A percentile compares a stretch with the other conserved stretches of the same genome.
Evolutionary conservation across 1,140 invertebrate genomes (phyloP).

Genomic region (Drosophila chauvacae): DNA sequence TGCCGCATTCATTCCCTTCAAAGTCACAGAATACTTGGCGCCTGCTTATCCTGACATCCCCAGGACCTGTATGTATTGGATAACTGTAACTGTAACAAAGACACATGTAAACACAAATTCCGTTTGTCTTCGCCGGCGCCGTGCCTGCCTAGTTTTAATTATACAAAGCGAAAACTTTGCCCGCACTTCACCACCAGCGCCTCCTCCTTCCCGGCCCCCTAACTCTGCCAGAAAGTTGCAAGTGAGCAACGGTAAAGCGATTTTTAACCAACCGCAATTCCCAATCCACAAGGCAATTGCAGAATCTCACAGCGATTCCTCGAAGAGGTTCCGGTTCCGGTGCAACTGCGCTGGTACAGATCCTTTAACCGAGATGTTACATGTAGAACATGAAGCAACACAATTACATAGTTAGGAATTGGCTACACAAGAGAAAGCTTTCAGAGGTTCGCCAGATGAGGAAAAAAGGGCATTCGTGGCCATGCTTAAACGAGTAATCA

Average conservation of each 20-base stretch:
- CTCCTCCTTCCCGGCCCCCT: neutral
- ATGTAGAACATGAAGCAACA: neutral
- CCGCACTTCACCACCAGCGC: conserved; percentile 27
- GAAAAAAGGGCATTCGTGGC: neutral
- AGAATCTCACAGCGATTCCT: conserved; percentile 5
- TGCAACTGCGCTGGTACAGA: neutral
- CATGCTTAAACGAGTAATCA: neutral
- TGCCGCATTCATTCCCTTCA: conserved; percentile 28
- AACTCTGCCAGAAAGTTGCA: conserved; percentile 12
- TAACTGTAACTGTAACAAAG: conserved; percentile 73
- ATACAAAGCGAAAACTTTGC: conserved; percentile 77
- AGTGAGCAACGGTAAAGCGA: conserved; percentile 53
- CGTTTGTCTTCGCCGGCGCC: conserved; percentile 59
- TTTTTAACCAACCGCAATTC: conserved; percentile 45
- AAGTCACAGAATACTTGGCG: conserved; percentile 21
- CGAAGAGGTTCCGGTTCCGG: neutral
- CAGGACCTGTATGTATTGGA: conserved; percentile 38
- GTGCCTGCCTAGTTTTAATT: conserved; percentile 70
- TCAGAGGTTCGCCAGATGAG: neutral
- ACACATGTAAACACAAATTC: conserved; percentile 77
- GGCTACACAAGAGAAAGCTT: neutral
- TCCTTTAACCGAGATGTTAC: conserved; percentile 5
- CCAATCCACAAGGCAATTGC: conserved; percentile 28
- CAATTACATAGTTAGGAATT: neutral
- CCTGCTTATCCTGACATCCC: conserved; percentile 42